Evolutionary conservation across 2,797 vertebrate species (phyloP).

Genomic region (Schizopygopsis pylzovi): DNA sequence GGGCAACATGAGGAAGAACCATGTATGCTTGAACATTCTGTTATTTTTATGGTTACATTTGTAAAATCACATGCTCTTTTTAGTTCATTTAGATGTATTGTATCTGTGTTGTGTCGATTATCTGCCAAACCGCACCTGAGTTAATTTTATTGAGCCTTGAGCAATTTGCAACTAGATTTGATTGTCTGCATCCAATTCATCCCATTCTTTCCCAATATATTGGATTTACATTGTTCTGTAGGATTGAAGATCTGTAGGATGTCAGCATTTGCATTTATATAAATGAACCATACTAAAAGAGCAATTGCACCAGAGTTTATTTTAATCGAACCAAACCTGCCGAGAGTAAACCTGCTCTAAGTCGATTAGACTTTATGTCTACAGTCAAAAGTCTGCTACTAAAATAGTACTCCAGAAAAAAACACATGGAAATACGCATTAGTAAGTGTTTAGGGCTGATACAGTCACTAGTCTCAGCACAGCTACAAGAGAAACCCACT

Average conservation of each 20-base stretch:
- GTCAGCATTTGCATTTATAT: not conserved
- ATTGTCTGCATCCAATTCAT: constrained; percentile 18
- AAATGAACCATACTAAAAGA: not conserved
- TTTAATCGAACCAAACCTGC: not conserved
- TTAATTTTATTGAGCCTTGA: not conserved
- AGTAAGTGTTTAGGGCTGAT: not conserved
- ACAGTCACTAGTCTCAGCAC: constrained; percentile 1
- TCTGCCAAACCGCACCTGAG: not conserved
- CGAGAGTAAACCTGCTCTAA: not conserved
- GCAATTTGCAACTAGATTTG: not conserved
- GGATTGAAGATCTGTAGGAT: not conserved
- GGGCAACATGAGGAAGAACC: not conserved
- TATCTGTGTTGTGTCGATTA: not conserved
- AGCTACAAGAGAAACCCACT: not conserved
- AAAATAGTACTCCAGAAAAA: not conserved
- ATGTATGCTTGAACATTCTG: not conserved
- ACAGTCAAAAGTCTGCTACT: not conserved
- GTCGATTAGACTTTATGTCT: no score
- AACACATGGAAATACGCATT: not conserved
- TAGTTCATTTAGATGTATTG: not conserved
- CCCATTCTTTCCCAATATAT: constrained; percentile 11
- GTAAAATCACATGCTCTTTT: not conserved
- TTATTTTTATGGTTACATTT: not conserved
- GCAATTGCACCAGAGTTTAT: not conserved
- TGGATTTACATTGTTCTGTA: constrained; percentile 17